These are phyloP conservation scores for Phaethon lepturus DNA, from an alignment of 2,113 vertebrate species.

Conservation along the genomic window DNA sequence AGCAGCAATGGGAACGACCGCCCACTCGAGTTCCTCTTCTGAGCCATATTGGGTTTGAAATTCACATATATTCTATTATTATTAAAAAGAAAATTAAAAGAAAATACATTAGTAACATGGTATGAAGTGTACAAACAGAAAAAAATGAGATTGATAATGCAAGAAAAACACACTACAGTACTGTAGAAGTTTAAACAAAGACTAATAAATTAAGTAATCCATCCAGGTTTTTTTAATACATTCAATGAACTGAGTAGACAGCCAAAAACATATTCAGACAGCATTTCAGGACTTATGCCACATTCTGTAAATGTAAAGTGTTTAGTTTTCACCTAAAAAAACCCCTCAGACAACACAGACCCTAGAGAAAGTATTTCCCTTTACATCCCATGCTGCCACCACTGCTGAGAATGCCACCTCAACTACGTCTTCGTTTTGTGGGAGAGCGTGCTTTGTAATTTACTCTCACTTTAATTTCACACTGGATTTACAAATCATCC, in stretches of 20 bases:
- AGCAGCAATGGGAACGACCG: conserved; percentile 63
- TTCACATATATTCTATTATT: neutral
- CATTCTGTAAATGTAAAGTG: neutral
- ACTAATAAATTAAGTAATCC: neutral
- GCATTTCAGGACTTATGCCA: neutral
- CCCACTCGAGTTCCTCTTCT: conserved; percentile 67
- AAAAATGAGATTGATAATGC: neutral
- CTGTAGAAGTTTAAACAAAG: neutral
- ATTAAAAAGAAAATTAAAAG: neutral
- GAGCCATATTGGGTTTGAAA: conserved; percentile 76
- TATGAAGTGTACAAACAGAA: neutral
- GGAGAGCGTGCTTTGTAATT: neutral
- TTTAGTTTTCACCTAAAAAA: neutral
- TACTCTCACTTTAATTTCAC: neutral
- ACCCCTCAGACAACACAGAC: neutral
- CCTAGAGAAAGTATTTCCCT: neutral
- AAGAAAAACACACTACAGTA: neutral
- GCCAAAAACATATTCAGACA: neutral
- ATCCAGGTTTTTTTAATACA: neutral
- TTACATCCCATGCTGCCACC: neutral
- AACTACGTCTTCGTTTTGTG: accelerated
- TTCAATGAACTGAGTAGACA: neutral
- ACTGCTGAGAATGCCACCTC: neutral
- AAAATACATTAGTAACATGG: neutral
- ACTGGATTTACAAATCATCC: neutral